phyloP scores from a whole-genome alignment of 2,113 vertebrate species.

The Leptobrachium ailaonicum region DNA sequence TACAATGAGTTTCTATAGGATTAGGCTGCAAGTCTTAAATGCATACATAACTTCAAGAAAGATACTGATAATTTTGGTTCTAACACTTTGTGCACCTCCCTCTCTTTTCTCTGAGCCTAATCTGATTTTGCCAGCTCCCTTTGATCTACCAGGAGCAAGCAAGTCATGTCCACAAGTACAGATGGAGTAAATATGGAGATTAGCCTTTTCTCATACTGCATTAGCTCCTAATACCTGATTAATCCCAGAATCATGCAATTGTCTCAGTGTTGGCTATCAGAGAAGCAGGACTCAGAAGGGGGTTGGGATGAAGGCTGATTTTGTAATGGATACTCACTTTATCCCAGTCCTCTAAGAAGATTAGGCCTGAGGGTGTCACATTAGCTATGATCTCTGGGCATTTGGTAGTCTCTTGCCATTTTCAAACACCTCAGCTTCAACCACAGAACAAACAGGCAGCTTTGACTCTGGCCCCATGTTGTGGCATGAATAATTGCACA shows the following conservation, averaged over 20 bases:
- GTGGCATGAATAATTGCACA: conserved; percentile 79
- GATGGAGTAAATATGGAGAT: conserved; percentile 97
- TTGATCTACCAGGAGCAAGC: conserved; percentile 85
- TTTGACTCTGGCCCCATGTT: conserved; percentile 75
- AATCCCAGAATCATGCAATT: conserved; percentile 88
- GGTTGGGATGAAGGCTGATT: conserved; percentile 90
- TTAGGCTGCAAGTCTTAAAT: conserved; percentile 65
- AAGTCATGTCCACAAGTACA: conserved; percentile 83
- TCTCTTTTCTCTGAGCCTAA: conserved; percentile 76
- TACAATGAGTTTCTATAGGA: conserved; percentile 60
- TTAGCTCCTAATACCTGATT: conserved; percentile 96
- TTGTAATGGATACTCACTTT: conserved; percentile 98
- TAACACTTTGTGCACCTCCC: conserved; percentile 63
- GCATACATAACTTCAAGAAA: conserved; percentile 63
- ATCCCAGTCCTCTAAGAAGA: conserved; percentile 97
- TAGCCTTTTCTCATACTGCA: conserved; percentile 88
- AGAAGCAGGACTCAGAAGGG: conserved; percentile 80
- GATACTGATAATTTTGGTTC: conserved; percentile 72
- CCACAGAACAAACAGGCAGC: conserved; percentile 80
- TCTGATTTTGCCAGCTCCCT: conserved; percentile 90
- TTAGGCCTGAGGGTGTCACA: conserved; percentile 96
- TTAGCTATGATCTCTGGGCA: conserved; percentile 92
- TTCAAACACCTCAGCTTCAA: conserved; percentile 80
- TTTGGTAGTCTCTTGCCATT: conserved; percentile 81
- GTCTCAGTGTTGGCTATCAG: conserved; percentile 87